Base-by-base conservation (phyloP, 2,888 invertebrate species). In the Thyatira batis region DNA sequence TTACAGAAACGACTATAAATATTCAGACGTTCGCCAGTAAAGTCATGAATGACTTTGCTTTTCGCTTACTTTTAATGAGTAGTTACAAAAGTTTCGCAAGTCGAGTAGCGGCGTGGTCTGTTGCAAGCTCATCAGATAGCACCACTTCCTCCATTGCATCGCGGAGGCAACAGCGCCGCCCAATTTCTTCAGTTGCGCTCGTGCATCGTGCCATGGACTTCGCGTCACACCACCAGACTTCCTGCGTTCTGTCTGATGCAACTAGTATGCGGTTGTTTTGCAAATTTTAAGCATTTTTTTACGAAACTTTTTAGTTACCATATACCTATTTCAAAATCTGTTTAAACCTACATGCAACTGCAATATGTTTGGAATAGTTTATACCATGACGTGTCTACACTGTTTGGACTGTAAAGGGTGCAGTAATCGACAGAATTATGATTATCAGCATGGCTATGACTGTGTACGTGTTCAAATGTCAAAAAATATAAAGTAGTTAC, bases 111-210 rank as follows among this genome's bases (percentile, higher is more conserved):
- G 51, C 60, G 57, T 52, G 53, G 55, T 63, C 71, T 84, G 79
- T 80, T 77, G 85, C 79, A 85, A 83, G 70, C 82, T 76, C 82
- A 78, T 80, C 82, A 82, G 78, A 80, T 79, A 75, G 65, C 74
- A 68, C 63, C 71, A 78, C 85, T 89, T 88, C 87, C 88, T 86
- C 69, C 78, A 87, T 87, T 85, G 84, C 87, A 69, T 63, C 58
- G 72, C 53, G 45, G 51, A 54, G 60, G 49, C 57, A 48, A 49
- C 53, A 61, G 65, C 59, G 63, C 65, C 76, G 69, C 81, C 83
- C 75, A 83, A 85, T 84, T 84, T 85, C 83, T 81, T 76, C 71
- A 73, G 70, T 67, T 67, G 68, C 73, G 71, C 61, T 56, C 58
- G 65, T 69, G 56, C 61, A 60, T 62, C 57, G 27, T 27, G 10